Evolutionary conservation across 53 echinoderm and acorn worm genomes (phyloP).

Genomic region (Astropecten irregularis): DNA sequence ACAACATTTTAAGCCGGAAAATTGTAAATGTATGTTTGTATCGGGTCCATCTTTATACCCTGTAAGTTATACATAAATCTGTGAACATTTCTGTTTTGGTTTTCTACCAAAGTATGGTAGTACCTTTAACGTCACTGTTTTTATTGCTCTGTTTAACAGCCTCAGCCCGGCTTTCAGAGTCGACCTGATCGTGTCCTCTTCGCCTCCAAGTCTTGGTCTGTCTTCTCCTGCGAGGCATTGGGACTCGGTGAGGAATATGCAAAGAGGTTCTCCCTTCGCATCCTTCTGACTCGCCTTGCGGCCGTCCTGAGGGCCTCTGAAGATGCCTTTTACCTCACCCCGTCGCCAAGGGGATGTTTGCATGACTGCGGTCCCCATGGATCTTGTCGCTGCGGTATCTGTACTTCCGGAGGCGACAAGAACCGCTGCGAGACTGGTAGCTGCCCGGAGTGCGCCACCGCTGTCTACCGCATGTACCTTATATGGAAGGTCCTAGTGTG

Average conservation of each 20-base stretch:
- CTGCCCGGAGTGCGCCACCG: slow-evolving; percentile 54
- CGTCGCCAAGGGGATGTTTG: slow-evolving; percentile 32
- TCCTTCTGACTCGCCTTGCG: slow-evolving; percentile 45
- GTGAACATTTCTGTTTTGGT: no score
- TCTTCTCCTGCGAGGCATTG: slow-evolving; percentile 24
- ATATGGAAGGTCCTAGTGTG: slow-evolving; percentile 34
- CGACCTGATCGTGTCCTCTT: slow-evolving; percentile 76
- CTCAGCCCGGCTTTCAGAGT: slow-evolving; percentile 78
- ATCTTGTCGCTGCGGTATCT: slow-evolving; percentile 76
- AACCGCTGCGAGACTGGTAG: background rate
- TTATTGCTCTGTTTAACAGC: no score
- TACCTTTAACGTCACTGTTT: no score
- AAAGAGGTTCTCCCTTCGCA: slow-evolving; percentile 15
- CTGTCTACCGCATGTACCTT: slow-evolving; percentile 41
- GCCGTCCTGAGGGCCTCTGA: slow-evolving; percentile 49
- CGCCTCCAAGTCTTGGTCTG: slow-evolving; percentile 42
- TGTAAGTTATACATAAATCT: no score
- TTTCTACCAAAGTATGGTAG: no score
- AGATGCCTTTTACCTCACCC: slow-evolving; percentile 13
- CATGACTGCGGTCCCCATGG: slow-evolving; percentile 84
- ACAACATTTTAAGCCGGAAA: no score
- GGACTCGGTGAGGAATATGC: slow-evolving; percentile 68
- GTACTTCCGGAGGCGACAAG: slow-evolving; percentile 71
- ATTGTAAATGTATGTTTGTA: no score
- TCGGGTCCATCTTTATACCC: no score